Percentiles rank a stretch among this genome's conserved stretches.
Evolutionary conservation across 2,113 vertebrate species (phyloP).

Genomic region (Takifugu flavidus): DNA sequence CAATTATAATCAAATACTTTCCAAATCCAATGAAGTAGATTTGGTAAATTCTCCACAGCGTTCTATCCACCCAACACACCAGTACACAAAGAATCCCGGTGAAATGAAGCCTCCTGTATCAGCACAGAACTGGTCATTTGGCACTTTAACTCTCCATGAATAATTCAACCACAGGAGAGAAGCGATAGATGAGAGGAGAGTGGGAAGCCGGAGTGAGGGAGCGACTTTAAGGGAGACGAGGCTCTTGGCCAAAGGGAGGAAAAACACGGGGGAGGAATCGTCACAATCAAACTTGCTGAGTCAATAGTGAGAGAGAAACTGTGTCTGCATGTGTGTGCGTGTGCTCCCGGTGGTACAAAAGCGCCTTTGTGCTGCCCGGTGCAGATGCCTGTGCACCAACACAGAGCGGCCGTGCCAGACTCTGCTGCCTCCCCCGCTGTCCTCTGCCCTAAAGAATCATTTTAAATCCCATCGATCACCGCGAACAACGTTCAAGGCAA

Average conservation of each 20-base stretch:
- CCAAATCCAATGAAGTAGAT: too few relatives aligned
- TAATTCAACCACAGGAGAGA: conserved; percentile 60
- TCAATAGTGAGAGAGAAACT: conserved; percentile 48
- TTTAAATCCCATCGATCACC: neutral
- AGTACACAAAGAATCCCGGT: conserved; percentile 27
- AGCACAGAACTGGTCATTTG: conserved; percentile 57
- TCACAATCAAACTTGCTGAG: conserved; percentile 60
- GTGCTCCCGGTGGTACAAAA: conserved; percentile 53
- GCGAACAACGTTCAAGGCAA: neutral
- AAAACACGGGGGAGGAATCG: conserved; percentile 41
- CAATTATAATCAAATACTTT: too few relatives aligned
- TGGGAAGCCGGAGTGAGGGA: conserved; percentile 11
- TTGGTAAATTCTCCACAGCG: neutral
- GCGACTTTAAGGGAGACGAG: conserved; percentile 18
- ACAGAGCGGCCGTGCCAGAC: conserved; percentile 60
- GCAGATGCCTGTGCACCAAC: conserved; percentile 62
- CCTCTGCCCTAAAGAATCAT: neutral
- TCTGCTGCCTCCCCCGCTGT: conserved; percentile 26
- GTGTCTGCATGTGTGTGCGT: conserved; percentile 6
- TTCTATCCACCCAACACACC: conserved; percentile 15
- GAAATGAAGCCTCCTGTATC: conserved; percentile 66
- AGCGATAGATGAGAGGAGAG: conserved; percentile 18
- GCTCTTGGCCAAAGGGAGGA: conserved; percentile 21
- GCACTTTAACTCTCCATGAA: conserved; percentile 63
- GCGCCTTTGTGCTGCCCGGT: conserved; percentile 57